Base-by-base conservation (phyloP, 2,113 vertebrate genomes). In the Numenius arquata region DNA sequence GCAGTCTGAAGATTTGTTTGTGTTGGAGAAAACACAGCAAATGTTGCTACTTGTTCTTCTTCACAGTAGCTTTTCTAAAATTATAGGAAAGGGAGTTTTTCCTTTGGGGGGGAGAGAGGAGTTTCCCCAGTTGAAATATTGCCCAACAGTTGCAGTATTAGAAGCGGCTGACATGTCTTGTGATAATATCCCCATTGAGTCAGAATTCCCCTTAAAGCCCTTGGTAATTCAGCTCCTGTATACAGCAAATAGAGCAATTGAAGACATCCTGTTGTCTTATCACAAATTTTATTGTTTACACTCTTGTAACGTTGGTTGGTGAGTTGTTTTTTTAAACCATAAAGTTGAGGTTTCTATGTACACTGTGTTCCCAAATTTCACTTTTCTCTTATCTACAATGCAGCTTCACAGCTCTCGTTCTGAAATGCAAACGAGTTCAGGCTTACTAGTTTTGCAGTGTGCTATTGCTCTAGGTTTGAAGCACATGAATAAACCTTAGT, bases 371-470 rank as follows among this genome's bases (percentile, higher is more conserved):
- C 40, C 25, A 72, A 47, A 45, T 47, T 66, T 89, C 59, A 32
- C 9, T 91, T 93, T 87, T 56, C 70, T 61, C 55, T 87, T 82
- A 81, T 34, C 86, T 86, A 52, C 77, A 41, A 6, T n/a, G 41
- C 26, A 90, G 8, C 74, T 71, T 65, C 78, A 77, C 62, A 41
- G 45, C 32, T 74, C 30, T 63, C 73, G 75, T 81, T 91, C 88
- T 83, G 92, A 81, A 95, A 80, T 58, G 45, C 12, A 76, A 63
- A 70, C 23, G 63, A 67, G 56, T 53, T 91, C 25, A 74, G 43
- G 48, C 32, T 91, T 67, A 77, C 36, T 79, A 90, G 56, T 65
- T 86, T 47, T 87, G 48, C 20, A 15, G 23, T 36, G n/a, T 86
- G 29, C 47, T 30, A 0, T 92, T 55, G 14, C 52, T 94, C 83